phyloP scores from a whole-genome alignment of 2,888 invertebrate genomes.

The Oscheius sp. region DNA sequence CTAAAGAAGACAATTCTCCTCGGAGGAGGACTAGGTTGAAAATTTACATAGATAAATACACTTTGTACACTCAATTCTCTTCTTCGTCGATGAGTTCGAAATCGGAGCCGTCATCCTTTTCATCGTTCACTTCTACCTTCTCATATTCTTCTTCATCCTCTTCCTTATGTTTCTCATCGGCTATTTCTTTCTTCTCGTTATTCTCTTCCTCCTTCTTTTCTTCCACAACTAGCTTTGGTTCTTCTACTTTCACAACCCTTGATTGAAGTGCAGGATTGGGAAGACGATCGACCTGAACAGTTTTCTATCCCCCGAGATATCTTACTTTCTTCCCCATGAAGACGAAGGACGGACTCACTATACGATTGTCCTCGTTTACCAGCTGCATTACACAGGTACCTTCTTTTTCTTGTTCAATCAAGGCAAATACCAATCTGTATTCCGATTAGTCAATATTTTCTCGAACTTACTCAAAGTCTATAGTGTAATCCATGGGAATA shows the following conservation, averaged over 20 bases:
- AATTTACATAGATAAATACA: background rate
- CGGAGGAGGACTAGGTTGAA: background rate
- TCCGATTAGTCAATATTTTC: background rate
- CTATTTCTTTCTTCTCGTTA: background rate
- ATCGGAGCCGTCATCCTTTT: background rate
- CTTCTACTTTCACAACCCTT: too few species aligned
- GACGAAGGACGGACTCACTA: slow-evolving; percentile 6
- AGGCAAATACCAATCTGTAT: slow-evolving; percentile 5
- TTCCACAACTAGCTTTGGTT: background rate
- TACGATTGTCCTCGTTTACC: slow-evolving; percentile 1
- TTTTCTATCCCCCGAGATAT: background rate
- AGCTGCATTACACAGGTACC: slow-evolving; percentile 17
- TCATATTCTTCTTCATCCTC: background rate
- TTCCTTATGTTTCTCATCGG: background rate
- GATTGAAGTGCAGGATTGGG: too few species aligned
- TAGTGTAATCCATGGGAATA: slow-evolving; percentile 12
- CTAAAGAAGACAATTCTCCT: background rate
- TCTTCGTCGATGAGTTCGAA: background rate
- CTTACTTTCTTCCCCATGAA: slow-evolving; percentile 11
- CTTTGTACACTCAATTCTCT: background rate
- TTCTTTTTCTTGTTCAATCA: slow-evolving; percentile 6
- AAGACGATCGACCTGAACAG: background rate
- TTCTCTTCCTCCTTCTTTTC: background rate
- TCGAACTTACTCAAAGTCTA: slow-evolving; percentile 19
- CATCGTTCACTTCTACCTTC: background rate